A percentile compares a stretch with the other conserved stretches of the same genome.
phyloP scores from a whole-genome alignment of 2,113 vertebrate genomes.

The Rhadina sibilatrix region DNA sequence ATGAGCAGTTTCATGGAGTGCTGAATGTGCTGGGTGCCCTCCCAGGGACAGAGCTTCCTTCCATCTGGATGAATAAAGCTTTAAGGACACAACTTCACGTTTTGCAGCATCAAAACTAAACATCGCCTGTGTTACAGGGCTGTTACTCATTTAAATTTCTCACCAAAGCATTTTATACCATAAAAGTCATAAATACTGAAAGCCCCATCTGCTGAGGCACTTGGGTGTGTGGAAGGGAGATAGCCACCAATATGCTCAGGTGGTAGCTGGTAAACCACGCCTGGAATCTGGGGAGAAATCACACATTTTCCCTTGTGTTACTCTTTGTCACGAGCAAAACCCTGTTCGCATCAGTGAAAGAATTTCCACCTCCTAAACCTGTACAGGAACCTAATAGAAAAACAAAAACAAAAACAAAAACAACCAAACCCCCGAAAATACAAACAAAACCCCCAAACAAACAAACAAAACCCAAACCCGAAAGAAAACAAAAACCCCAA shows the following conservation, averaged over 20 bases:
- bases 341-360: neutral
- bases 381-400: accelerated
- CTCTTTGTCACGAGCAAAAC: neutral
- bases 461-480: too few species aligned
- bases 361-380: neutral
- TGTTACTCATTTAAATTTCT: neutral
- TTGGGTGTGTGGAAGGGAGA: neutral
- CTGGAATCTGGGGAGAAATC: neutral
- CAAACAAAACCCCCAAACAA: too few species aligned
- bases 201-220: neutral
- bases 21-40: neutral
- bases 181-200: neutral
- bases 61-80: neutral
- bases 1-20: neutral
- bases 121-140: neutral
- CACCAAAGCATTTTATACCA: neutral
- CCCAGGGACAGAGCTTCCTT: neutral
- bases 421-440: too few species aligned
- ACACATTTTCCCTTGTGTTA: neutral
- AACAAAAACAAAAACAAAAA: too few species aligned
- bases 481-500: too few species aligned
- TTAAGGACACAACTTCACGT: neutral
- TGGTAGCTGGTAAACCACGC: neutral
- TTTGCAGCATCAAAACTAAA: neutral
- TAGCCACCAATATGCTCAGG: neutral